Evolutionary conservation across 2,888 invertebrate species (phyloP).

Genomic region (Catotricha subobsoleta): DNA sequence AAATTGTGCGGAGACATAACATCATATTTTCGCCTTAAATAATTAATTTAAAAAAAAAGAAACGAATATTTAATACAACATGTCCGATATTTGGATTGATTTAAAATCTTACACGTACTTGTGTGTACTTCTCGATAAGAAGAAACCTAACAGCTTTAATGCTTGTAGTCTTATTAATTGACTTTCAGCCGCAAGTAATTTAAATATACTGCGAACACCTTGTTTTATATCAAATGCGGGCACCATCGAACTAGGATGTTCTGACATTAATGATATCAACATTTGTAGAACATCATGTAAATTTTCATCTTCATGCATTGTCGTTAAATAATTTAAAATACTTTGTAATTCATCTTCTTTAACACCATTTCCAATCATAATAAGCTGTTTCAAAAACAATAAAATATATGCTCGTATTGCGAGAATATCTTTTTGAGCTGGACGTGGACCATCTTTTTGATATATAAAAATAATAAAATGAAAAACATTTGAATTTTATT

Average conservation of each 20-base stretch:
- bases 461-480: neutral
- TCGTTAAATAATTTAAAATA: slow-evolving; percentile 92
- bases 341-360: slow-evolving; percentile 98
- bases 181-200: slow-evolving; percentile 86
- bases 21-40: slow-evolving; percentile 82
- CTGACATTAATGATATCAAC: slow-evolving; percentile 92
- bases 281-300: slow-evolving; percentile 94
- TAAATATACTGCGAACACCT: slow-evolving; percentile 92
- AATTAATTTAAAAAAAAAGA: neutral
- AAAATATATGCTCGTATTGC: slow-evolving; percentile 89
- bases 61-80: neutral
- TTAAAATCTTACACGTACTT: slow-evolving; percentile 44
- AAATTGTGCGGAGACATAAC: slow-evolving; percentile 98
- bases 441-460: slow-evolving; percentile 73
- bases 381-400: slow-evolving; percentile 86
- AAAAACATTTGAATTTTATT: neutral
- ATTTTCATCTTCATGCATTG: slow-evolving; percentile 98
- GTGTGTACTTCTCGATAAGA: slow-evolving; percentile 92
- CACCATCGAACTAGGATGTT: slow-evolving; percentile 97
- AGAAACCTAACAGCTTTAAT: slow-evolving; percentile 90
- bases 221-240: slow-evolving; percentile 97
- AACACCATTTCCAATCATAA: slow-evolving; percentile 91
- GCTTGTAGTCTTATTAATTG: slow-evolving; percentile 92
- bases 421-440: slow-evolving; percentile 84
- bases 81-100: slow-evolving; percentile 1